Evolutionary conservation across 2,113 vertebrate species (phyloP).

Genomic region (Thamnaconus septentrionalis): DNA sequence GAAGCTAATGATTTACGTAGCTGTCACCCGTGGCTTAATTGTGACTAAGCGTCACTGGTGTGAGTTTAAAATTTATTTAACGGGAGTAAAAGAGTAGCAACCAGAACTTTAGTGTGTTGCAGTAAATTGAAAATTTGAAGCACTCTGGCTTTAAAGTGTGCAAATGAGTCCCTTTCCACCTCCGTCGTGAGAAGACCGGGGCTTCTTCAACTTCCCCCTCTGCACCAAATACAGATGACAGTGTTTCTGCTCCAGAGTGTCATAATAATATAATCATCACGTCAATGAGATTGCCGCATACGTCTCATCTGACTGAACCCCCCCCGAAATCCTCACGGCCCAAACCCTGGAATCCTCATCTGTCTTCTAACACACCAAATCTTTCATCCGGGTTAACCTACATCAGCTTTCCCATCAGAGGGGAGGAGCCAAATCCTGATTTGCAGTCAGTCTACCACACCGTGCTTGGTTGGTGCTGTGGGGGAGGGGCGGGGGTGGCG

Average conservation of each 20-base stretch:
- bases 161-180: no score
- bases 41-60: no score
- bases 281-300: conserved; percentile 69
- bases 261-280: conserved; percentile 46
- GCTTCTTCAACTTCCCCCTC: conserved; percentile 16
- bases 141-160: no score
- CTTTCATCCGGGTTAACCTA: conserved; percentile 33
- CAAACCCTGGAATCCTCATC: conserved; percentile 38
- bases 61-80: no score
- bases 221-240: conserved; percentile 54
- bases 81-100: no score
- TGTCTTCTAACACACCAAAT: conserved; percentile 61
- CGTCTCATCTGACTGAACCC: conserved; percentile 61
- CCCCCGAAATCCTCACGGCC: conserved; percentile 65
- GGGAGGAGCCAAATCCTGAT: conserved; percentile 12
- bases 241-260: conserved; percentile 55
- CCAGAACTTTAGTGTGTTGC: no score
- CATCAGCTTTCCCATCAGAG: conserved; percentile 5
- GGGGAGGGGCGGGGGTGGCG: no score
- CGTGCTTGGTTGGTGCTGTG: conserved; percentile 51
- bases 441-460: conserved; percentile 43
- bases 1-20: no score
- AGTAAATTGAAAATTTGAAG: no score
- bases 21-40: no score
- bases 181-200: no score